These are phyloP conservation scores for Notamacropus eugenii DNA, from an alignment of 2,797 vertebrate species.

Conservation along the genomic window DNA sequence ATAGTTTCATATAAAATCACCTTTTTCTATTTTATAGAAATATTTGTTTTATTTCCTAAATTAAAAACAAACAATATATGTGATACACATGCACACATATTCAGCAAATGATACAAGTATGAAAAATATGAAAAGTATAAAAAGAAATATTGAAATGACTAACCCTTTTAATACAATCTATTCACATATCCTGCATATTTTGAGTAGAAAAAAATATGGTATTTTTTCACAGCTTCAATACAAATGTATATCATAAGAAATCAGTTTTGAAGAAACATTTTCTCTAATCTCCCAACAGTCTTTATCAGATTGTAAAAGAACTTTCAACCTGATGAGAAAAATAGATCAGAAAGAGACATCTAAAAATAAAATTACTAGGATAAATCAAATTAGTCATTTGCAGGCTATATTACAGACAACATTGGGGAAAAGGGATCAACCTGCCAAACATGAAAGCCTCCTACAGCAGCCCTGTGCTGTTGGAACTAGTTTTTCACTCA, in stretches of 20 bases:
- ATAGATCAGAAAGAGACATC: conserved; percentile 36
- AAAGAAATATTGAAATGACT: neutral
- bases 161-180: neutral
- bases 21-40: too few relatives aligned
- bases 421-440: conserved; percentile 39
- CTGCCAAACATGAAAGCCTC: conserved; percentile 17
- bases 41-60: too few relatives aligned
- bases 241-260: conserved; percentile 52
- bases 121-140: neutral
- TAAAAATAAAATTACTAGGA: conserved; percentile 45
- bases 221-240: conserved; percentile 44
- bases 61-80: neutral
- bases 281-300: conserved; percentile 48
- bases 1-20: too few relatives aligned
- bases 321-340: conserved; percentile 58
- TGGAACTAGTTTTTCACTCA: neutral
- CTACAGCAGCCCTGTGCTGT: neutral
- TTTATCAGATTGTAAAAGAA: conserved; percentile 52
- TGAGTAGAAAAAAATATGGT: conserved; percentile 20
- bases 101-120: neutral
- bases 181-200: neutral
- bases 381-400: conserved; percentile 38
- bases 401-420: conserved; percentile 7
- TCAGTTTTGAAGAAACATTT: conserved; percentile 50
- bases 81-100: neutral